These are phyloP conservation scores for Heliconius charithonia DNA, from an alignment of 2,888 invertebrate species.

Conservation along the genomic window DNA sequence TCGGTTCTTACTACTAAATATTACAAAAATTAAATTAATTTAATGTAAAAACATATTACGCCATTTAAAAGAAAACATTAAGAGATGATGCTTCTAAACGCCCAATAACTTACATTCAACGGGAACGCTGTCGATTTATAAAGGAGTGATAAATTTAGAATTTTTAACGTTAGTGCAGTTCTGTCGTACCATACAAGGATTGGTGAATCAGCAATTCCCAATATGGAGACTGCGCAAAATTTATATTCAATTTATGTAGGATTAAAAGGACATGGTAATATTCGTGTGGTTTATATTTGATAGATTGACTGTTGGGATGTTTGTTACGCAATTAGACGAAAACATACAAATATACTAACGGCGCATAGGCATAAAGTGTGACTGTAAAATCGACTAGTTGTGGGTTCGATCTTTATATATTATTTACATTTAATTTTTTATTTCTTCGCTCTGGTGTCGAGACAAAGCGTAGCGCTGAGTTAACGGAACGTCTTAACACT, in stretches of 20 bases:
- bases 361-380: no score
- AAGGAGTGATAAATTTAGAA: slow-evolving; percentile 64
- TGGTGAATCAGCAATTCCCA: slow-evolving; percentile 59
- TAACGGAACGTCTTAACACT: no score
- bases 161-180: slow-evolving; percentile 62
- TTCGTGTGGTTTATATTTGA: not conserved
- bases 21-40: not conserved
- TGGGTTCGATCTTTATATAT: no score
- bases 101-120: slow-evolving; percentile 22
- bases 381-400: no score
- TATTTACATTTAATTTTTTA: no score
- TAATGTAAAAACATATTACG: not conserved
- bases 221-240: not conserved
- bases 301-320: not conserved
- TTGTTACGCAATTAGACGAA: not conserved
- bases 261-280: not conserved
- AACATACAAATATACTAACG: not conserved
- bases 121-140: not conserved
- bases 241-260: not conserved
- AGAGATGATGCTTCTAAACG: not conserved
- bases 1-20: no score
- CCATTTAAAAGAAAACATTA: not conserved
- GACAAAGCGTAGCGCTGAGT: no score
- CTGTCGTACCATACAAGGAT: slow-evolving; percentile 67
- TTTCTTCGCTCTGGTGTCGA: no score